Evolutionary conservation across 2,888 invertebrate species (phyloP).

Genomic region (Pterobdella sp.): DNA sequence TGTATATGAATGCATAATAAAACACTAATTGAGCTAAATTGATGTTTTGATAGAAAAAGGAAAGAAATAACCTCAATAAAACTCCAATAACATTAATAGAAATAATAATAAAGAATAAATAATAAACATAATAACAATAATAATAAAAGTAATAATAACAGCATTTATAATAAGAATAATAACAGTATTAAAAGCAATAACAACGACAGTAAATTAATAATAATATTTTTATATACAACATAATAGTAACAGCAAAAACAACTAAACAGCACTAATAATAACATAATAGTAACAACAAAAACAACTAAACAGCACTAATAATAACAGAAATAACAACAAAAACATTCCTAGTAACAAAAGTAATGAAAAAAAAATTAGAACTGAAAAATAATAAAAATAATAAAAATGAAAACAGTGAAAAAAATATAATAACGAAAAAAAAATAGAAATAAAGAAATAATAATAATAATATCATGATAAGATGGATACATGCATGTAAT

Average conservation of each 20-base stretch:
- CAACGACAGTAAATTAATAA: too few relatives aligned
- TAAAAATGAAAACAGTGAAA: neutral
- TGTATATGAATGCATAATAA: too few relatives aligned
- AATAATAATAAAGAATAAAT: neutral
- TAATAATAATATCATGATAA: neutral
- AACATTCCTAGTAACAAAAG: neutral
- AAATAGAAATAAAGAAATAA: neutral
- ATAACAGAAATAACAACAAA: neutral
- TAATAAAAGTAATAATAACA: neutral
- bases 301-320: neutral
- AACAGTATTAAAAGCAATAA: neutral
- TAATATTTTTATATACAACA: neutral
- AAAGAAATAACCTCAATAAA: too few relatives aligned
- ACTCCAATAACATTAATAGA: too few relatives aligned
- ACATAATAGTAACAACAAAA: neutral
- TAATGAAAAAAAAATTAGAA: neutral
- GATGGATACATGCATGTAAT: too few relatives aligned
- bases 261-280: neutral
- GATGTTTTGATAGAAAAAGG: too few relatives aligned
- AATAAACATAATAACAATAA: slow-evolving; percentile 1
- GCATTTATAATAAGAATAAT: slow-evolving; percentile 1
- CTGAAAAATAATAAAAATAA: neutral
- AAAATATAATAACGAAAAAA: neutral
- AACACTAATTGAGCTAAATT: too few relatives aligned
- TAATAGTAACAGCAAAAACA: neutral